Evolutionary conservation across 2,888 invertebrate species (phyloP).

Genomic region (Aethes cnicana): DNA sequence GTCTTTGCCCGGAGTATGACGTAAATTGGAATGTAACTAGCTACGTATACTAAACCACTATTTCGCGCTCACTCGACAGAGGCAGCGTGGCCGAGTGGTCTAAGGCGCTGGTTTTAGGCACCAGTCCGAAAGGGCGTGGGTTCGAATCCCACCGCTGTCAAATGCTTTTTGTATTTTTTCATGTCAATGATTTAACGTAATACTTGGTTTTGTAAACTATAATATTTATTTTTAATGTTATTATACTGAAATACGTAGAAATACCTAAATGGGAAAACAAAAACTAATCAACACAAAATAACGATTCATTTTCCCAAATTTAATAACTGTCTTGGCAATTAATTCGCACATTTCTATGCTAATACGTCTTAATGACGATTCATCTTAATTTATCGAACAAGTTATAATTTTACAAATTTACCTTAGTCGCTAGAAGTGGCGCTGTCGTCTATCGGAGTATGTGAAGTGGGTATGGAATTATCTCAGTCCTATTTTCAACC

Average conservation of each 20-base stretch:
- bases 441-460: constrained; percentile 8
- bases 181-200: no score
- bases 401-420: constrained; percentile 6
- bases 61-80: constrained; percentile 27
- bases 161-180: constrained; percentile 47
- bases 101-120: constrained; percentile 86
- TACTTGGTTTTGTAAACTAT: no score
- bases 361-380: constrained; percentile 20
- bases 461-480: neutral
- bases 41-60: constrained; percentile 4
- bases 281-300: constrained; percentile 17
- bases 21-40: constrained; percentile 8
- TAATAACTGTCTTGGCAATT: constrained; percentile 16
- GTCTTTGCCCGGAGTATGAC: neutral
- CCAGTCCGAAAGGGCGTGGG: constrained; percentile 88
- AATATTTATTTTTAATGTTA: no score
- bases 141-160: constrained; percentile 87
- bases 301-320: constrained; percentile 23
- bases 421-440: neutral
- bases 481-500: constrained; percentile 7
- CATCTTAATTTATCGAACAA: constrained; percentile 18
- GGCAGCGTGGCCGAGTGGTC: constrained; percentile 87
- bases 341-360: constrained; percentile 20
- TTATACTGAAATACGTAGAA: no score
- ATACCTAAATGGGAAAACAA: constrained; percentile 4